Percentiles rank a stretch among this genome's conserved stretches.
Conservation (phyloP, 2,113 vertebrate species). For the Gallinago jamesoni region DNA sequence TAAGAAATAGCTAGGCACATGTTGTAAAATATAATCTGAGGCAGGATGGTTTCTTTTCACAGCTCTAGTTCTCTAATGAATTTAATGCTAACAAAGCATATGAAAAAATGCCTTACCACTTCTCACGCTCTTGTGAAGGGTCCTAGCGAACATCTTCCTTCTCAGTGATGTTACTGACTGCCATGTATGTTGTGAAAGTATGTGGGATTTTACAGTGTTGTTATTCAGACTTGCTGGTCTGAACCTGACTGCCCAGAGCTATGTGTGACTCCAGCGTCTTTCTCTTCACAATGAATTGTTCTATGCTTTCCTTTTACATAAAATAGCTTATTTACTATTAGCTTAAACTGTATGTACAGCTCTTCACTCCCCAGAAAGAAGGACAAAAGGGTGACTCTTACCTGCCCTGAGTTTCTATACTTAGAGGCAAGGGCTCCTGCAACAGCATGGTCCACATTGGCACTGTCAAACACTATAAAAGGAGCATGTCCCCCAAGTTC, state of each 20-base stretch:
- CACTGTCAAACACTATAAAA: slow-evolving; percentile 96
- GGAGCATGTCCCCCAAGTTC: slow-evolving; percentile 95
- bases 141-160: background rate
- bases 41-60: background rate
- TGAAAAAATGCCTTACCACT: background rate
- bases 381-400: slow-evolving; percentile 40
- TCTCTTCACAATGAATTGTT: background rate
- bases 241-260: background rate
- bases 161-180: background rate
- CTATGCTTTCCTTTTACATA: background rate
- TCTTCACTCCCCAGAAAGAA: background rate
- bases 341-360: background rate
- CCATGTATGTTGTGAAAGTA: background rate
- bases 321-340: background rate
- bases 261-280: background rate
- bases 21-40: background rate
- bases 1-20: background rate
- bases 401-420: slow-evolving; percentile 95
- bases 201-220: background rate
- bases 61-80: background rate
- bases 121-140: background rate
- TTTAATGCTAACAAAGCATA: background rate
- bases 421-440: slow-evolving; percentile 89
- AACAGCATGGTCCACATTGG: slow-evolving; percentile 86
- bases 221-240: background rate